Conservation (phyloP, 1,140 invertebrate species). For the Aphelinus certus region DNA sequence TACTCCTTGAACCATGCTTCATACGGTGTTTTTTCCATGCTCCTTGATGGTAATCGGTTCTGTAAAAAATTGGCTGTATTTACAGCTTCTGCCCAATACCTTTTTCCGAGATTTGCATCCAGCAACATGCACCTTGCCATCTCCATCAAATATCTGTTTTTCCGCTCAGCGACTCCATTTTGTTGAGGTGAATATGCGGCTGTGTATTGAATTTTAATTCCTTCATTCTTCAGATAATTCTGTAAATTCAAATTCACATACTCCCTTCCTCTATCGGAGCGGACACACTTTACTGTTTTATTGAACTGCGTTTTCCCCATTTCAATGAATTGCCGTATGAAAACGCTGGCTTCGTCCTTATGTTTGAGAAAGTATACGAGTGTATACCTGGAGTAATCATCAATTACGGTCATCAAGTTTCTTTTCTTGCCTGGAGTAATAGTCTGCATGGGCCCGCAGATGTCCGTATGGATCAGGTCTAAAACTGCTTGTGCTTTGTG, state of each 20-base stretch:
- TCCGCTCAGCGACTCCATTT: constrained; percentile 33
- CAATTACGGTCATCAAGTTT: constrained; percentile 35
- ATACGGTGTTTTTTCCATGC: constrained; percentile 37
- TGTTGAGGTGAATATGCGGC: constrained; percentile 23
- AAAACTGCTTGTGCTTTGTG: too few relatives aligned
- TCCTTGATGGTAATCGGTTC: constrained; percentile 8
- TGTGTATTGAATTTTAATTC: constrained; percentile 36
- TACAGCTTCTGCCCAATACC: background rate
- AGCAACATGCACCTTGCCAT: background rate
- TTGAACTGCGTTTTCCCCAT: constrained; percentile 44
- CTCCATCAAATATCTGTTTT: background rate
- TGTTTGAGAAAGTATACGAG: background rate
- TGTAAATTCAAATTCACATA: constrained; percentile 35
- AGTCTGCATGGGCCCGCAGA: constrained; percentile 34
- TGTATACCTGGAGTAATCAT: constrained; percentile 9
- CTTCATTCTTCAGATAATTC: constrained; percentile 29
- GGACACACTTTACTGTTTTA: constrained; percentile 41
- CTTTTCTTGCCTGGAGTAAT: constrained; percentile 36
- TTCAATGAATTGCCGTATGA: background rate
- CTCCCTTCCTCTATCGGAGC: constrained; percentile 37
- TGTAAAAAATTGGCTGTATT: background rate
- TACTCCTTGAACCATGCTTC: constrained; percentile 36
- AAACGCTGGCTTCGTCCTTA: background rate
- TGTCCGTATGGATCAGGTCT: background rate
- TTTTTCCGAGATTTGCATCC: background rate